Evolutionary conservation across 2,113 vertebrate genomes (phyloP).

Genomic region (Nansenia antarctica): DNA sequence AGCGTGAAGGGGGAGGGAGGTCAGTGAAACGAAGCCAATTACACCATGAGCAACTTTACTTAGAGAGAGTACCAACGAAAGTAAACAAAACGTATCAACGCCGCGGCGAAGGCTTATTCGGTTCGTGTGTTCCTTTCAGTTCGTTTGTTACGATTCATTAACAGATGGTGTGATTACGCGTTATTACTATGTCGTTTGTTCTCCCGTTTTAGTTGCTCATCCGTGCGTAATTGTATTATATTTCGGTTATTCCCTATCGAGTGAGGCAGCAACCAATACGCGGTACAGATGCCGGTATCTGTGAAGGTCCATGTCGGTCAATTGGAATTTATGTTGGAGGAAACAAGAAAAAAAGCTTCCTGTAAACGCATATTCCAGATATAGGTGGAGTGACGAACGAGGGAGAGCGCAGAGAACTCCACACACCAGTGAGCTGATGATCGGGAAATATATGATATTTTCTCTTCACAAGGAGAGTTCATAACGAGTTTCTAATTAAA

Average conservation of each 20-base stretch:
- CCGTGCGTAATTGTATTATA: slow-evolving; percentile 31
- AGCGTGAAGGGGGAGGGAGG: slow-evolving; percentile 15
- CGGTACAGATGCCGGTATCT: slow-evolving; percentile 56
- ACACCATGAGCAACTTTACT: slow-evolving; percentile 39
- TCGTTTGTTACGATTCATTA: neutral
- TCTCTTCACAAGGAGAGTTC: slow-evolving; percentile 39
- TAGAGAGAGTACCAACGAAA: slow-evolving; percentile 50
- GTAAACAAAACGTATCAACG: slow-evolving; percentile 40
- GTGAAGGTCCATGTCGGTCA: slow-evolving; percentile 28
- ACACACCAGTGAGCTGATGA: slow-evolving; percentile 47
- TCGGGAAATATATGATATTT: slow-evolving; percentile 56
- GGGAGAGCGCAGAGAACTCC: slow-evolving; percentile 46
- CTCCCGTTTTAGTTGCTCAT: too few species aligned
- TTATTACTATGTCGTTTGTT: too few species aligned
- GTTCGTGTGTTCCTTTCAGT: slow-evolving; percentile 5
- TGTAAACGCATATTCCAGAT: slow-evolving; percentile 61
- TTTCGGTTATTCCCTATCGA: slow-evolving; percentile 28
- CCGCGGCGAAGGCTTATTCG: slow-evolving; percentile 1
- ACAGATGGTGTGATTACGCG: neutral
- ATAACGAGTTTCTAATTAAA: slow-evolving; percentile 64
- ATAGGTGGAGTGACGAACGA: slow-evolving; percentile 64
- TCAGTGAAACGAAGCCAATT: slow-evolving; percentile 30
- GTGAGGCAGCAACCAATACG: slow-evolving; percentile 24
- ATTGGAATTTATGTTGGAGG: slow-evolving; percentile 63
- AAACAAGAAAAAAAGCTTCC: slow-evolving; percentile 62